phyloP scores from a whole-genome alignment of 2,113 vertebrate genomes.

The Tragelaphus imberbis region DNA sequence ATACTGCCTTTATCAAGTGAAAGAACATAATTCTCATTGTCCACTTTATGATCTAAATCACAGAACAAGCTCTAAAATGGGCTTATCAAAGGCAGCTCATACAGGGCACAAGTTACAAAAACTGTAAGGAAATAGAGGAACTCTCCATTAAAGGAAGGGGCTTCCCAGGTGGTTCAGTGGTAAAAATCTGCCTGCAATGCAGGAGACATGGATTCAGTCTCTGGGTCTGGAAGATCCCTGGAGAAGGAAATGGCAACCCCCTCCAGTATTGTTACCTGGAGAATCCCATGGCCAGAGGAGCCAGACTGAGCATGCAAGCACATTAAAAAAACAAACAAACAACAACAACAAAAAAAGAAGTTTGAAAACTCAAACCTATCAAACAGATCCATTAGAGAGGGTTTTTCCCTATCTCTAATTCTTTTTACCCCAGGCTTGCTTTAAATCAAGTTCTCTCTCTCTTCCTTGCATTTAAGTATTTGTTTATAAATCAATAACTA shows the following conservation, averaged over 20 bases:
- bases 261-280: background rate
- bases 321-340: background rate
- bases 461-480: background rate
- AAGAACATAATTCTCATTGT: slow-evolving; percentile 37
- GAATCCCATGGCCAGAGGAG: background rate
- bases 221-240: background rate
- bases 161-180: background rate
- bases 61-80: slow-evolving; percentile 17
- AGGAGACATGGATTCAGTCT: background rate
- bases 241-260: background rate
- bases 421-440: background rate
- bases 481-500: slow-evolving; percentile 48
- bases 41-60: slow-evolving; percentile 42
- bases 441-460: background rate
- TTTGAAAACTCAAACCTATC: background rate
- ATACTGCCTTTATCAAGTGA: slow-evolving; percentile 54
- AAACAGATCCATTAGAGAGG: background rate
- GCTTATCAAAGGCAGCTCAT: slow-evolving; percentile 54
- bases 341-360: background rate
- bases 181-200: background rate
- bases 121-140: background rate
- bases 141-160: background rate
- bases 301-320: accelerated
- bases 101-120: background rate
- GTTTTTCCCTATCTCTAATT: background rate